Percentiles rank a stretch among this genome's conserved stretches.
phyloP scores from a whole-genome alignment of 2,797 vertebrate genomes.

The Ceyx erithaca region DNA sequence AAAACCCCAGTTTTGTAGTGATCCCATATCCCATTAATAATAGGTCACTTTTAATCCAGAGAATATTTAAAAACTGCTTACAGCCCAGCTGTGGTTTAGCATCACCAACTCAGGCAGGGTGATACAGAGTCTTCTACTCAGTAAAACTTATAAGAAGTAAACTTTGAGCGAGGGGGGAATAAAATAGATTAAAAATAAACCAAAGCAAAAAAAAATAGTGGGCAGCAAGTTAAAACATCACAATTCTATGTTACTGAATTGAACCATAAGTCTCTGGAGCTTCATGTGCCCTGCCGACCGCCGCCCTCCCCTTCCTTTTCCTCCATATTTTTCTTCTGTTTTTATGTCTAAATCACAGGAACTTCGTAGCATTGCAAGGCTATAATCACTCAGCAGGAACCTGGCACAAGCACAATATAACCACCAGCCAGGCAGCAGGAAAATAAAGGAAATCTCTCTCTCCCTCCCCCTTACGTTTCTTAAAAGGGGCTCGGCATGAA shows the following conservation, averaged over 20 bases:
- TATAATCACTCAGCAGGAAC: slow-evolving; percentile 70
- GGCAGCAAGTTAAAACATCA: slow-evolving; percentile 12
- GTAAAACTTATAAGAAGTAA: slow-evolving; percentile 1
- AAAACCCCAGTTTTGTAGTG: neutral
- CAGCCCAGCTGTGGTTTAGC: neutral
- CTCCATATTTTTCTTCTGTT: slow-evolving; percentile 46
- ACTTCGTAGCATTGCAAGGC: slow-evolving; percentile 67
- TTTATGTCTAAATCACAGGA: slow-evolving; percentile 74
- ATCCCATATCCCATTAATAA: neutral
- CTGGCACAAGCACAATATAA: slow-evolving; percentile 63
- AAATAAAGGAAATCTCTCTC: slow-evolving; percentile 61
- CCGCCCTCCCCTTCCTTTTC: neutral
- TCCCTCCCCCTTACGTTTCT: slow-evolving; percentile 43
- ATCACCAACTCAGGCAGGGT: neutral
- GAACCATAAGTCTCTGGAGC: slow-evolving; percentile 24
- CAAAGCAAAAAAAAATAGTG: neutral
- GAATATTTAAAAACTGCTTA: neutral
- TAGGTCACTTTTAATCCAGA: neutral
- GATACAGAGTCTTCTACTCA: neutral
- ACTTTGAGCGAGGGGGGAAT: neutral
- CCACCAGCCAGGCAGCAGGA: slow-evolving; percentile 43
- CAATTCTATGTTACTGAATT: slow-evolving; percentile 21
- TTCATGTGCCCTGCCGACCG: neutral
- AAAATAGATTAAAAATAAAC: neutral
- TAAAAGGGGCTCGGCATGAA: slow-evolving; percentile 63